Evolutionary conservation across 2,113 vertebrate species (phyloP), one percentile per base, ranked within the genome.

Genomic region (Pomatostomus ruficeps): DNA sequence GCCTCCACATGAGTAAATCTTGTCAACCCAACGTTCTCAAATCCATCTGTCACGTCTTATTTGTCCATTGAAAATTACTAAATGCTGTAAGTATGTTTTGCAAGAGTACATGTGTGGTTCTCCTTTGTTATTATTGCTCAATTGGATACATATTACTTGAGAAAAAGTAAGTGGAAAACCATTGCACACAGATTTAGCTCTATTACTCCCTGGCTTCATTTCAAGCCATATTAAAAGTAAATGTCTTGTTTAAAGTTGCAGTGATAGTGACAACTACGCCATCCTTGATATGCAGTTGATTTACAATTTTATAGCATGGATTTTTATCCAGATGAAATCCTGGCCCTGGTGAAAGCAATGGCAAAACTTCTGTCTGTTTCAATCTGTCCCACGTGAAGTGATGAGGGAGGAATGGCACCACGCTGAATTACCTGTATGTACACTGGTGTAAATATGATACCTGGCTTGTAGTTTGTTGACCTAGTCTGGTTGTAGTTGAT

Each of bases 1-100:
- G 62, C 52, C 71, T 87, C 76, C 77, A 43, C 89, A 62, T 82
- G 52, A 89, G 9, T 80, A 84, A 81, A 72, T 72, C 35, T 82
- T 54, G 54, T 91, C 87, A 96, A 85, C 58, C 26, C 87, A 57
- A 62, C 43, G 92, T 96, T 97, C 51, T 96, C 48, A 91, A 62
- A 92, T 55, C 57, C 62, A 72, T 92, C 67, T 97, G 84, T 94
- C 42, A 12, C 3, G 10, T 91, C 59, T 22, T 46, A 82, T 95
- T 95, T 95, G 36, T 96, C 94, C 95, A 85, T 82, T 92, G 90
- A 90, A 96, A 97, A 84, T 91, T 86, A 88, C 71, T 95, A 81
- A 90, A 85, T 79, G 70, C 85, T 83, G 7, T 77, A 77, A 96
- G 62, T 88, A 75, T 93, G 93, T 97, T 96, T 96, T 95, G 77